Conservation (phyloP, 2,888 invertebrate species). For the Drosophila macrothrix region DNA sequence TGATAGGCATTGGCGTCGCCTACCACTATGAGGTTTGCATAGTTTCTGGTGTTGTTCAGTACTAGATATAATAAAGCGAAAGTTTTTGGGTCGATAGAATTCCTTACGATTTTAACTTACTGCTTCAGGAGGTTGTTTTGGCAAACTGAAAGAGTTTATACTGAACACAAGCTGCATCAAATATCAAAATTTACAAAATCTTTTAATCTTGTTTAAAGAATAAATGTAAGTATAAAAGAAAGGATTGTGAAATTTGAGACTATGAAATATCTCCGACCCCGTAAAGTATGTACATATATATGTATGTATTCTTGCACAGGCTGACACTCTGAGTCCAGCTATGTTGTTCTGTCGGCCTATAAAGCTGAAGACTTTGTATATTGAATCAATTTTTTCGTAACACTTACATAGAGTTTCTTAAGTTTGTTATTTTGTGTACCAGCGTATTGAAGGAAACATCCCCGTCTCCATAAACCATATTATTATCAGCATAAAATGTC, state of each 20-base stretch:
- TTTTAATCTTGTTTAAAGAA: too few species aligned
- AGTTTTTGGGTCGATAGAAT: too few species aligned
- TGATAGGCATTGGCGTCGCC: too few species aligned
- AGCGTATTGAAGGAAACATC: neutral
- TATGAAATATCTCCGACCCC: neutral
- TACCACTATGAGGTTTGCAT: too few species aligned
- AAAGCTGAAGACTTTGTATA: neutral
- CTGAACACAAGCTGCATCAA: too few species aligned
- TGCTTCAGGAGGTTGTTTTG: too few species aligned
- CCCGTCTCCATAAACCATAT: neutral
- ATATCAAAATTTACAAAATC: too few species aligned
- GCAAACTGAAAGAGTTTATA: too few species aligned
- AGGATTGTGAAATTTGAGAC: neutral
- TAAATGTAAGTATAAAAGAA: neutral
- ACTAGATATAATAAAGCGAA: too few species aligned
- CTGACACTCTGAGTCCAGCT: neutral
- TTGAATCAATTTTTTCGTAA: neutral
- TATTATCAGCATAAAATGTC: neutral
- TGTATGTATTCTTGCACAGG: neutral
- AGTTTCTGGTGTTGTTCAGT: too few species aligned
- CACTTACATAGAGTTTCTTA: neutral
- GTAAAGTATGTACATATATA: neutral
- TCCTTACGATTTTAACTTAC: too few species aligned
- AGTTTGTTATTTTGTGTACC: neutral
- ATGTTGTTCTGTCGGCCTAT: neutral